Base-by-base conservation (phyloP, 1,140 invertebrate species). In the Dinothrombium tinctorium region DNA sequence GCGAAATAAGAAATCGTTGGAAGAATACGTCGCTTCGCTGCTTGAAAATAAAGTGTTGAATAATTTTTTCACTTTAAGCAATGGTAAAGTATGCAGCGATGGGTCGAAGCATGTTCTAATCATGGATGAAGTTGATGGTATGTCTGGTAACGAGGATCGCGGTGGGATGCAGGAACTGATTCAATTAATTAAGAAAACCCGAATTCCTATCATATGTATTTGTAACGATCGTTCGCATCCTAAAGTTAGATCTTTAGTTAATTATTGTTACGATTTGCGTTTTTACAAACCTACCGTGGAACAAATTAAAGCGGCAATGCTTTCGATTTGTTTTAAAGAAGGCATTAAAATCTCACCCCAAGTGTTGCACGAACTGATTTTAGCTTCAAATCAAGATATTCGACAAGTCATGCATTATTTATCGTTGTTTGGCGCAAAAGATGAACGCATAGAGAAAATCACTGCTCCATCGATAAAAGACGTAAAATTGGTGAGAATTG, bases 111-210 rank as follows among this genome's bases (percentile, higher is more conserved):
- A 92, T 55, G 81, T 90, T 20, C 56, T 99, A 1, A 66, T 99
- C 11, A 99, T 99, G 94, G 94, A 99, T 54, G 94, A 99, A 71
- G 92, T 99, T 0, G 94, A 99, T 57, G 94, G 94, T 11, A 98
- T 99, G 90, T 82, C 87, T 9, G 94, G 94, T 11, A 99, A 98
- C 58, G 86, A 98, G 58, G 94, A 99, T 60, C 69, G 94, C 49
- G 92, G 92, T 33, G 94, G 42, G 25, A 23, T 45, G 36, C 31
- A 26, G 50, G 90, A 98, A 64, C 57, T 99, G 11, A 92, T 99
- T 46, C 60, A 62, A 15, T 62, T 99, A 4, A 95, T 99, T 33
- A 98, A 98, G 63, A 62, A 64, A 2, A 69, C 81, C 0, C 74
- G 76, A 37, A 70, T 96, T 37, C 94, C 94, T 0, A 76, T 99